Evolutionary conservation across 2,888 invertebrate species (phyloP), one percentile per base, ranked within the genome.

Genomic region (Microplitis manilae): DNA sequence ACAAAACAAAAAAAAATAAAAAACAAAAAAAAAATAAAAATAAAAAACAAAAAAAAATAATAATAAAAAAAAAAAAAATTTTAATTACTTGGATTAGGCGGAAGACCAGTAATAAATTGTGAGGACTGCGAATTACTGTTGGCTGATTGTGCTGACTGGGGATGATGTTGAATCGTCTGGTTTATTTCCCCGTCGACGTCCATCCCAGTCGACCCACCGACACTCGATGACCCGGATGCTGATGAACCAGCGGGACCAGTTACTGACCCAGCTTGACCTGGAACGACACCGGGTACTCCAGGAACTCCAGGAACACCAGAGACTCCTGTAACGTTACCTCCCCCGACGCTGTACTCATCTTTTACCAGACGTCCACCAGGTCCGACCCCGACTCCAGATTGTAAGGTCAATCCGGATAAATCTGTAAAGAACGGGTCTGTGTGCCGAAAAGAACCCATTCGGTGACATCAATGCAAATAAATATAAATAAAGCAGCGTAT

Each of bases 391-490:
- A 90, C 90, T 8, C 94, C 95, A 4, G 96, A 94, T 88, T 96
- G 97, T 73, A 98, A 92, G 7, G 97, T 97, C 74, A 98, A 92
- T 15, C 98, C 97, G 75, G 97, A 97, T 81, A 98, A 92, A 93
- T 98, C 96, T 95, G 92, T 86, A 90, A 91, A 88, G 84, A 90
- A 89, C 82, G 89, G 89, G 85, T 90, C 90, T 90, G 90, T 88
- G 89, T 87, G 87, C 88, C 85, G 86, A 92, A 91, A 86, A 85
- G 84, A 72, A 72, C 62, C 62, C 72, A 61, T 20, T 62, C 79
- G 83, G 80, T 81, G 79, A 84, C 81, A 80, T 84, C 81, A 81
- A 83, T 72, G 77, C 75, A 73, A 80, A 77, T 78, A 62, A 78
- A 69, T 62, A 71, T 77, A 70, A 73, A 78, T 38, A 71, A 67